Conservation (phyloP, 1,140 invertebrate species). For the Drosophila sucinea region DNA sequence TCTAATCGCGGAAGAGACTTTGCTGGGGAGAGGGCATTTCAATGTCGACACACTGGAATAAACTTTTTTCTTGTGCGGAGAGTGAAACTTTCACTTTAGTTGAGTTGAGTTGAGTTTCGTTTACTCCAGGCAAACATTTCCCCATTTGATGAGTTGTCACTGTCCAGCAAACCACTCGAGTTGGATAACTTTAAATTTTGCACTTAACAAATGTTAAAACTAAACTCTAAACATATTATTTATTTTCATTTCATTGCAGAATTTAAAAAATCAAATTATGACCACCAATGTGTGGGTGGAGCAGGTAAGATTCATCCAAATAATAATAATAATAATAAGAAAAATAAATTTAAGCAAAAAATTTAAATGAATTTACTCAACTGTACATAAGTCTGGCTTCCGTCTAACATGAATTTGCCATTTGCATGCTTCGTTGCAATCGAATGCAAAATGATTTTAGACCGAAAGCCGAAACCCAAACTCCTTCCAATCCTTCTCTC, state of each 20-base stretch:
- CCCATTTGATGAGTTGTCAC: background rate
- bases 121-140: slow-evolving; percentile 1
- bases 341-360: slow-evolving; percentile 7
- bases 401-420: slow-evolving; percentile 69
- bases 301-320: slow-evolving; percentile 89
- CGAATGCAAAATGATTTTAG: slow-evolving; percentile 63
- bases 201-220: background rate
- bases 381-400: slow-evolving; percentile 39
- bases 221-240: slow-evolving; percentile 38
- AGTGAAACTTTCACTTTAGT: background rate
- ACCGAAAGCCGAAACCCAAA: background rate
- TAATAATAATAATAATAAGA: background rate
- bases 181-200: slow-evolving; percentile 21
- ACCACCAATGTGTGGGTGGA: slow-evolving; percentile 98
- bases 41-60: background rate
- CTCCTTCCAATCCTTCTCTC: slow-evolving; percentile 19
- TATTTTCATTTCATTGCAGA: slow-evolving; percentile 87
- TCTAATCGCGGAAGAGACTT: no score
- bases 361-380: slow-evolving; percentile 26
- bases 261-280: slow-evolving; percentile 98
- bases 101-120: background rate
- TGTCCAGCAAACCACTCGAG: background rate
- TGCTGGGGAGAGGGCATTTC: background rate
- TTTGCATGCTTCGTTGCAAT: slow-evolving; percentile 63
- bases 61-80: background rate